These are phyloP conservation scores for Campoletis raptor DNA, from an alignment of 2,888 invertebrate species.

Conservation along the genomic window DNA sequence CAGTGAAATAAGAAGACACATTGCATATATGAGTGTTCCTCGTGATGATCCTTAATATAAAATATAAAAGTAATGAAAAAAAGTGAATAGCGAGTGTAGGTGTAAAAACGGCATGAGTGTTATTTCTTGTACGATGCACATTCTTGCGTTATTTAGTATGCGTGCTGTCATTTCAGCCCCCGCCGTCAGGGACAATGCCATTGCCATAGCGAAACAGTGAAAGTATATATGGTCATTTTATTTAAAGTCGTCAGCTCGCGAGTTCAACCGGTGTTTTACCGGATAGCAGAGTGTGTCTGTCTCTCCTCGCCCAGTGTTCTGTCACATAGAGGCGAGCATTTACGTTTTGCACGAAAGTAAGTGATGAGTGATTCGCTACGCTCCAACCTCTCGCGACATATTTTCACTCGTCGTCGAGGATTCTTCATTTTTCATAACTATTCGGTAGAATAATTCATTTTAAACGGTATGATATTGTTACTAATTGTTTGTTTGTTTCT, in stretches of 20 bases:
- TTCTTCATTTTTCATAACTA: constrained; percentile 27
- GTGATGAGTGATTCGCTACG: constrained; percentile 46
- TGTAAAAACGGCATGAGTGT: constrained; percentile 25
- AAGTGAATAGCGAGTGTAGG: background rate
- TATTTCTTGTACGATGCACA: constrained; percentile 52
- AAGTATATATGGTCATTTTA: constrained; percentile 82
- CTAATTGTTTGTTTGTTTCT: constrained; percentile 11
- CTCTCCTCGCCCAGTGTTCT: constrained; percentile 18
- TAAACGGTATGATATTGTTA: constrained; percentile 16
- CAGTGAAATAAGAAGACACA: too few species aligned
- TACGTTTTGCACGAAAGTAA: constrained; percentile 43
- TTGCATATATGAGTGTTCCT: too few species aligned
- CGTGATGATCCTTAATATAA: background rate
- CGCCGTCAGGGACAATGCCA: constrained; percentile 83
- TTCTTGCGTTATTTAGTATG: constrained; percentile 75
- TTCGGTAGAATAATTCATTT: constrained; percentile 36
- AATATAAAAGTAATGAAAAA: background rate
- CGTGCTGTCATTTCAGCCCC: constrained; percentile 76
- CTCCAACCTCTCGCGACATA: constrained; percentile 20
- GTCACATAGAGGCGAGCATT: constrained; percentile 53
- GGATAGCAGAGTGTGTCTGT: background rate
- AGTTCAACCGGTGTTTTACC: constrained; percentile 27
- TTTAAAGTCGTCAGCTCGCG: constrained; percentile 67
- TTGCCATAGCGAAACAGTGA: constrained; percentile 84
- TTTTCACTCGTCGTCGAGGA: constrained; percentile 48